Evolutionary conservation across 2,797 vertebrate genomes (phyloP), one percentile per base, ranked within the genome.

Genomic region (Gymnopithys bicolor): DNA sequence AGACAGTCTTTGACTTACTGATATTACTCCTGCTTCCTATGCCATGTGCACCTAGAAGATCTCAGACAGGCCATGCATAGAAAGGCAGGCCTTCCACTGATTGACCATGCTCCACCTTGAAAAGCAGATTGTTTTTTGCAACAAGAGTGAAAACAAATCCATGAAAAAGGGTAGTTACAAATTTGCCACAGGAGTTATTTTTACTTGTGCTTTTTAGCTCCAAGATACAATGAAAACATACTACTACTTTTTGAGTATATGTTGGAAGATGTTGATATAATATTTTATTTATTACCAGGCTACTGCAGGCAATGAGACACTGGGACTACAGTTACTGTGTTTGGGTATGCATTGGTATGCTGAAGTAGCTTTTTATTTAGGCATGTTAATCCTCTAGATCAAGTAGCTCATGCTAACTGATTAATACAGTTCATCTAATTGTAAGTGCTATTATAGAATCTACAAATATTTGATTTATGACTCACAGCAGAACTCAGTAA

Each of bases 401-500:
- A 94, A 67, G 91, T 91, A 95, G 48, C 24, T 76, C 66, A 59
- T 6, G 28, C 56, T 88, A 78, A 79, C 62, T 58, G 56, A 94
- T 89, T 88, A 93, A 82, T 24, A 76, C 56, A 82, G 77, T 79
- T 88, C 69, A 81, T 88, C 82, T 92, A 78, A 91, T 76, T 76
- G n/a, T 77, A 77, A 89, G 48, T 58, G 49, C 48, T 78, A 39
- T 51, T 68, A 79, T 27, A 84, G 35, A 88, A 86, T 68, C 68
- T 79, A 86, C 83, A 96, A 96, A 94, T 86, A 91, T 90, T 96
- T 94, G 59, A 92, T 70, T 53, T 81, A 27, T 86, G 87, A 84
- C 52, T 94, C 77, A 64, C 30, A 79, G 69, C 56, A 93, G 79
- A 92, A 77, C 79, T 74, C 84, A 69, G 79, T 91, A 91, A 94